Evolutionary conservation across 2,888 invertebrate genomes (phyloP).

Genomic region (Meiosimyza platycephala): DNA sequence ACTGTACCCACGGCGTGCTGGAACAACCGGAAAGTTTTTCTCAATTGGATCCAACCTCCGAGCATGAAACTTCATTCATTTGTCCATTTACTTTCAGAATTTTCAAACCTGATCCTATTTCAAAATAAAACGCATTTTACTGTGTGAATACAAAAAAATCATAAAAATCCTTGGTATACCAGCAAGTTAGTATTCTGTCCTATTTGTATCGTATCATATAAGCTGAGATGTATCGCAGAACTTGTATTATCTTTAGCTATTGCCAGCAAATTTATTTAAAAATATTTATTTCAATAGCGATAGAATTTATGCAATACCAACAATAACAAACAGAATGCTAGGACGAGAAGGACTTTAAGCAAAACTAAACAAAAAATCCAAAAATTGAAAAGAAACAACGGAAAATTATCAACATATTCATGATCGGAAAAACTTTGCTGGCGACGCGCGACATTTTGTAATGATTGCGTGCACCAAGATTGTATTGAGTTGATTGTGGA

Average conservation of each 20-base stretch:
- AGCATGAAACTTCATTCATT: too few relatives aligned
- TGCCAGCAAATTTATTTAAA: background rate
- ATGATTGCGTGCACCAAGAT: conserved; percentile 15
- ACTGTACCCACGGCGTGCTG: too few relatives aligned
- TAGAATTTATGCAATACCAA: conserved; percentile 27
- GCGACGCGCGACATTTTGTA: conserved; percentile 1
- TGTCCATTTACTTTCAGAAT: too few relatives aligned
- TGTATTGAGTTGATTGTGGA: too few relatives aligned
- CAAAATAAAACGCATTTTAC: too few relatives aligned
- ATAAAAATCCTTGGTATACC: too few relatives aligned
- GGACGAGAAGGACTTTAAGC: background rate
- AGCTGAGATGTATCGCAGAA: background rate
- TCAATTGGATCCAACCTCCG: too few relatives aligned
- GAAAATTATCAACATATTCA: background rate
- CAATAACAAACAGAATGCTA: background rate
- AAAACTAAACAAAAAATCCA: background rate
- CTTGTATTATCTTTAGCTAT: background rate
- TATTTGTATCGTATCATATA: background rate
- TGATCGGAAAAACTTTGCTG: conserved; percentile 1
- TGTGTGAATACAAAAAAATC: too few relatives aligned
- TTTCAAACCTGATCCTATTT: too few relatives aligned
- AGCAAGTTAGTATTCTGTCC: too few relatives aligned
- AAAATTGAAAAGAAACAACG: background rate
- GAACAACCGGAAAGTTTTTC: too few relatives aligned
- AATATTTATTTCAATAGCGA: conserved; percentile 14